phyloP scores from a whole-genome alignment of 2,113 vertebrate genomes.

The Hystrix cristata region DNA sequence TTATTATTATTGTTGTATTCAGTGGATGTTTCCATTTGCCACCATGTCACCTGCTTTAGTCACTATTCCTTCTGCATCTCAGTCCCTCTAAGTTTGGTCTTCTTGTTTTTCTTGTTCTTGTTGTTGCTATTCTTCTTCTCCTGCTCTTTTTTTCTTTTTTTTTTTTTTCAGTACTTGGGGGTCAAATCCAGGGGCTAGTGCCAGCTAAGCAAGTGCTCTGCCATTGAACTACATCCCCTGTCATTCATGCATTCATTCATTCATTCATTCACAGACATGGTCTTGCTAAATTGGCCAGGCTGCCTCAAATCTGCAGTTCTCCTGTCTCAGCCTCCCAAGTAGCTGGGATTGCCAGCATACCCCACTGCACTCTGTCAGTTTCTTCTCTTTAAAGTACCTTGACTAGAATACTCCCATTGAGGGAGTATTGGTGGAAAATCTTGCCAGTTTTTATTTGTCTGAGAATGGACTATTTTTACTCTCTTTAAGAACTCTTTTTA shows the following conservation, averaged over 20 bases:
- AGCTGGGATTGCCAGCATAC: not conserved
- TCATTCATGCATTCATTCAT: not conserved
- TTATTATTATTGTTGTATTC: not conserved
- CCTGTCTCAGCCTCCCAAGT: not conserved
- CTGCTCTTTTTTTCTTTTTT: not conserved
- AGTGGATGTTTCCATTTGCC: not conserved
- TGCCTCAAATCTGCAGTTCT: not conserved
- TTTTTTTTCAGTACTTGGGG: not conserved
- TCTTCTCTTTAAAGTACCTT: not conserved
- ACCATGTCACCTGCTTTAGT: not conserved
- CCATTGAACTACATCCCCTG: not conserved
- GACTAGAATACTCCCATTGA: not conserved
- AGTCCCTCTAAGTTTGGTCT: not conserved
- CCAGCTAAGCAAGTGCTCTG: not conserved
- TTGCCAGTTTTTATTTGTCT: not conserved
- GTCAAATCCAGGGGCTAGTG: not conserved
- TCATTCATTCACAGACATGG: not conserved
- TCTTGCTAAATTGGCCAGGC: not conserved
- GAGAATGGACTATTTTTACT: slow-evolving; percentile 20
- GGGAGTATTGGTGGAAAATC: not conserved
- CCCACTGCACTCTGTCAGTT: not conserved
- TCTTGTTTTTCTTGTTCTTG: not conserved
- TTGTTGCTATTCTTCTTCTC: too few species aligned
- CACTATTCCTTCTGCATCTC: not conserved
- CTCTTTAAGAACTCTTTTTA: not conserved